Conservation (phyloP, 2,113 vertebrate genomes). For the Chamaetylas fuelleborni region DNA sequence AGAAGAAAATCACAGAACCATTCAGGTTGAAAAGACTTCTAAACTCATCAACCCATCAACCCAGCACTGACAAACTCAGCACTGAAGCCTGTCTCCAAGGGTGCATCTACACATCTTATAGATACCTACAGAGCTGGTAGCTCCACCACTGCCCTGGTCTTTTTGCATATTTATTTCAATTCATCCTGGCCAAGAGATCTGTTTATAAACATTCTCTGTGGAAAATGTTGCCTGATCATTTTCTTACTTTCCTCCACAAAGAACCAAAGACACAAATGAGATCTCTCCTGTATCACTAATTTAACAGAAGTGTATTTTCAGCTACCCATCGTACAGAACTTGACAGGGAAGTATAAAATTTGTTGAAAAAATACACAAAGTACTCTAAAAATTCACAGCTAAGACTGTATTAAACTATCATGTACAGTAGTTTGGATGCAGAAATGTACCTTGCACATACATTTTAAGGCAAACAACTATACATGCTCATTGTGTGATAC, state of each 20-base stretch:
- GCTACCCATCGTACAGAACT: background rate
- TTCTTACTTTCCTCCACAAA: background rate
- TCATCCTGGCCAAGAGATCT: background rate
- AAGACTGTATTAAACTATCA: background rate
- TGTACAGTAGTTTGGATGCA: rapidly evolving
- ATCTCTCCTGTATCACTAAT: background rate
- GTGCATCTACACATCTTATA: rapidly evolving
- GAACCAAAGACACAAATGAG: background rate
- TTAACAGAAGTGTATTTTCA: background rate
- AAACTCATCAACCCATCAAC: rapidly evolving
- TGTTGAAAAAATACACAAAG: background rate
- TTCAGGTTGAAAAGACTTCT: background rate
- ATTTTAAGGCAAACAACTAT: background rate
- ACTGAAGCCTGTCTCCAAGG: background rate
- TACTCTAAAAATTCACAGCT: background rate
- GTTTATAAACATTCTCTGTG: background rate
- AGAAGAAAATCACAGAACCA: background rate
- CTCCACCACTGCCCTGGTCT: background rate
- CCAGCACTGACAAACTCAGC: background rate
- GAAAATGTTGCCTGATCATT: background rate
- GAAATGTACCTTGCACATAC: background rate
- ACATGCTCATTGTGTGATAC: background rate
- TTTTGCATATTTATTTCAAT: background rate
- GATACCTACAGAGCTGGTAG: background rate
- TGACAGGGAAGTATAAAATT: background rate